These are phyloP conservation scores for Merops nubicus DNA, from an alignment of 2,113 vertebrate genomes.

Conservation along the genomic window DNA sequence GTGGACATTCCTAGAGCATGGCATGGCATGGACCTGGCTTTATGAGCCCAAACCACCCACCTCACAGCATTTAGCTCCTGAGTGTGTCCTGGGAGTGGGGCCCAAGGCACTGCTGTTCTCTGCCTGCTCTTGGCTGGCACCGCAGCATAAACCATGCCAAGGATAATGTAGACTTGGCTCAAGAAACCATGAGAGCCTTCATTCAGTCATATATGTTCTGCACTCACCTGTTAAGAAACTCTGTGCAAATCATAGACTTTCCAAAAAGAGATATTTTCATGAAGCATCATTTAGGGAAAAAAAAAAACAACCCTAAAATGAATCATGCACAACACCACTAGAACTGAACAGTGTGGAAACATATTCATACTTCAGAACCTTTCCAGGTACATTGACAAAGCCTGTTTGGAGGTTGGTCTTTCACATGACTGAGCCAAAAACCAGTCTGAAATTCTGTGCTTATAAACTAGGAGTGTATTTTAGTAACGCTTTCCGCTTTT, in stretches of 20 bases:
- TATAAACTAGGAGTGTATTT: background rate
- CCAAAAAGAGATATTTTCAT: background rate
- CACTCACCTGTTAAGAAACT: background rate
- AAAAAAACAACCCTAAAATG: background rate
- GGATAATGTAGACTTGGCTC: background rate
- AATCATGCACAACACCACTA: background rate
- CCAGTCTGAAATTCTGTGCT: background rate
- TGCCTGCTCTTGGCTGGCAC: background rate
- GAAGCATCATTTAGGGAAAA: background rate
- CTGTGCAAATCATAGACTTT: background rate
- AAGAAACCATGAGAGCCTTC: background rate
- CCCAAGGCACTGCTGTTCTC: background rate
- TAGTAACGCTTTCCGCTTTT: background rate
- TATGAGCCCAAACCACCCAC: background rate
- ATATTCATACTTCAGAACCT: background rate
- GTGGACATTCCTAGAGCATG: accelerated
- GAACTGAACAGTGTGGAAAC: background rate
- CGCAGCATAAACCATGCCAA: background rate
- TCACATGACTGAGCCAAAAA: background rate
- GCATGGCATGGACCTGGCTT: accelerated
- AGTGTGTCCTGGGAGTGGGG: accelerated
- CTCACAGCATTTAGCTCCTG: accelerated
- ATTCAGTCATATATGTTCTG: background rate
- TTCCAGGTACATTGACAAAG: background rate
- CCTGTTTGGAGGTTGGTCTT: background rate